Conservation (phyloP, 2,888 invertebrate genomes). For the Scotopteryx bipunctaria region DNA sequence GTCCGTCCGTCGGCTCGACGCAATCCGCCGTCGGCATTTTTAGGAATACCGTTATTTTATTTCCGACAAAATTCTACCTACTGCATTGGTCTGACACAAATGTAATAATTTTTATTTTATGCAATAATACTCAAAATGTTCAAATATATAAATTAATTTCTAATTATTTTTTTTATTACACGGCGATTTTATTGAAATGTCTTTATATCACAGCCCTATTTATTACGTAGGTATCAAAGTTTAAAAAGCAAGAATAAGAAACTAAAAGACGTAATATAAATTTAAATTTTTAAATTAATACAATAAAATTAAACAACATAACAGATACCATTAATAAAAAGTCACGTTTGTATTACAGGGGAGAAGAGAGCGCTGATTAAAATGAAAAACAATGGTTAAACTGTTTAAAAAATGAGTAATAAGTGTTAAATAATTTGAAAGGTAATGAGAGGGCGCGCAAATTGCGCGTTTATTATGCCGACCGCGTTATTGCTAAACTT, state of each 20-base stretch:
- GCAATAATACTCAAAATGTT: too few species aligned
- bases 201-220: too few species aligned
- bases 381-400: constrained; percentile 7
- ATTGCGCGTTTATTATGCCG: constrained; percentile 6
- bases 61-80: too few species aligned
- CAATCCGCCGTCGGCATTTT: neutral
- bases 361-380: neutral
- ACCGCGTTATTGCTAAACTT: constrained; percentile 15
- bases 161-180: too few species aligned
- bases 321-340: neutral
- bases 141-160: too few species aligned
- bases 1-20: constrained; percentile 1
- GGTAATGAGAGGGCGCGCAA: constrained; percentile 35
- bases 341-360: neutral
- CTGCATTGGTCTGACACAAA: too few species aligned
- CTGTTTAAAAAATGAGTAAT: constrained; percentile 11
- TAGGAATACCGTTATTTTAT: neutral
- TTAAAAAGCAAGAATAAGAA: too few species aligned
- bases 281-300: too few species aligned
- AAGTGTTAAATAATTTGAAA: constrained; percentile 35
- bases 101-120: too few species aligned
- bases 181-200: too few species aligned
- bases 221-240: too few species aligned
- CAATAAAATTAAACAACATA: neutral
- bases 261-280: too few species aligned